Evolutionary conservation across 1,140 invertebrate genomes (phyloP).

Genomic region (Pomacea maculata): DNA sequence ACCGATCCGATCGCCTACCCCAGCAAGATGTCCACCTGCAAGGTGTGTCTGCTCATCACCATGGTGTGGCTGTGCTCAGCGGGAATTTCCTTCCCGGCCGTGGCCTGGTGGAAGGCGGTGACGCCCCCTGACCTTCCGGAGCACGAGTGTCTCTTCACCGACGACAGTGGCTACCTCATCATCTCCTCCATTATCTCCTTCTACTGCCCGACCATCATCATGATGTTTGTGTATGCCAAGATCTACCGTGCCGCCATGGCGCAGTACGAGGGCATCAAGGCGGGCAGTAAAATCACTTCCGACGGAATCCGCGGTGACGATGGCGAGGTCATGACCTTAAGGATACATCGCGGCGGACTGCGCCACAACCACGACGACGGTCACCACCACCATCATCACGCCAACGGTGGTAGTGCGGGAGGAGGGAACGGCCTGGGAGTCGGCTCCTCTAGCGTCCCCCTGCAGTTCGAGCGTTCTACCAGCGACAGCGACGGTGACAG

Average conservation of each 20-base stretch:
- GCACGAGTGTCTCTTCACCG: conserved; percentile 64
- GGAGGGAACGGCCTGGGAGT: conserved; percentile 27
- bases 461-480: conserved; percentile 25
- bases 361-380: conserved; percentile 25
- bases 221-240: conserved; percentile 67
- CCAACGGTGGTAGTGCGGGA: conserved; percentile 4
- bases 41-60: conserved; percentile 89
- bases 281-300: conserved; percentile 49
- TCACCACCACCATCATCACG: conserved; percentile 15
- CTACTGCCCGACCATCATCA: conserved; percentile 67
- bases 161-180: conserved; percentile 66
- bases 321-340: conserved; percentile 58
- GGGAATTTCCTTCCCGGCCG: conserved; percentile 92
- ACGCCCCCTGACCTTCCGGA: conserved; percentile 41
- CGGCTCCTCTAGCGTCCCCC: conserved; percentile 5
- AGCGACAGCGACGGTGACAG: conserved; percentile 38
- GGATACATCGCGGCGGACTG: conserved; percentile 57
- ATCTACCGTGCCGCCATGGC: conserved; percentile 59
- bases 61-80: conserved; percentile 92
- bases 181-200: conserved; percentile 68
- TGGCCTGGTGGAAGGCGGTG: conserved; percentile 83
- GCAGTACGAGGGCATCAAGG: conserved; percentile 56
- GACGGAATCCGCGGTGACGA: conserved; percentile 45
- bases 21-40: conserved; percentile 87
- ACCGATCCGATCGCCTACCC: conserved; percentile 98